These are phyloP conservation scores for Anniella stebbinsi DNA, from an alignment of 2,797 vertebrate species.

Conservation along the genomic window DNA sequence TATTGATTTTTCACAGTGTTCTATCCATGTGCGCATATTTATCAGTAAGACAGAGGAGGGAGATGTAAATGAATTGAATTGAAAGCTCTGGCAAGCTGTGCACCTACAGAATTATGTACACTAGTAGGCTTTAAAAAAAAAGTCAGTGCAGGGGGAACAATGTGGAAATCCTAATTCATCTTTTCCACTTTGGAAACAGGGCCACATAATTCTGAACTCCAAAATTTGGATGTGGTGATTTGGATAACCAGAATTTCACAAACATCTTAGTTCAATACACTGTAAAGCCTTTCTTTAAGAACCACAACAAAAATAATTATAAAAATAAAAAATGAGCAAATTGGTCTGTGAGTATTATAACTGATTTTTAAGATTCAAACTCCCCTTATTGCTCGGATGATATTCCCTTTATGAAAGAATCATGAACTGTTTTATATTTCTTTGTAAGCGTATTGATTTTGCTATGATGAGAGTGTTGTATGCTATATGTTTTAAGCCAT, in stretches of 20 bases:
- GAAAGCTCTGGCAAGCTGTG: too few relatives aligned
- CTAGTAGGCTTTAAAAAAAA: too few relatives aligned
- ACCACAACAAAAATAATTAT: neutral
- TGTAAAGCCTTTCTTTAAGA: neutral
- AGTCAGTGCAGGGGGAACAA: too few relatives aligned
- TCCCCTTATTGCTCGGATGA: neutral
- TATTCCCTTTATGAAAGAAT: neutral
- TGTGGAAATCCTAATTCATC: too few relatives aligned
- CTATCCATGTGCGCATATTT: neutral
- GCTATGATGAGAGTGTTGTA: constrained; percentile 1
- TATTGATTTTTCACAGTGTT: too few relatives aligned
- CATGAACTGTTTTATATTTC: neutral
- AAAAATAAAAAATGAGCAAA: too few relatives aligned
- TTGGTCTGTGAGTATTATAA: neutral
- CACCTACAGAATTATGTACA: too few relatives aligned
- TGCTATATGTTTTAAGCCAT: neutral
- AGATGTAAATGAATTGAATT: too few relatives aligned
- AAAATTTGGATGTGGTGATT: neutral
- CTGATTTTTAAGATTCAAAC: neutral
- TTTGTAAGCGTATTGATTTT: constrained; percentile 2
- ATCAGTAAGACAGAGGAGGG: neutral
- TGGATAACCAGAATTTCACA: neutral
- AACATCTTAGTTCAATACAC: neutral
- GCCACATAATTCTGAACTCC: too few relatives aligned
- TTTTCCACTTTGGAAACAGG: too few relatives aligned